phyloP scores from a whole-genome alignment of 2,888 invertebrate genomes.

The Parnassius orleans region DNA sequence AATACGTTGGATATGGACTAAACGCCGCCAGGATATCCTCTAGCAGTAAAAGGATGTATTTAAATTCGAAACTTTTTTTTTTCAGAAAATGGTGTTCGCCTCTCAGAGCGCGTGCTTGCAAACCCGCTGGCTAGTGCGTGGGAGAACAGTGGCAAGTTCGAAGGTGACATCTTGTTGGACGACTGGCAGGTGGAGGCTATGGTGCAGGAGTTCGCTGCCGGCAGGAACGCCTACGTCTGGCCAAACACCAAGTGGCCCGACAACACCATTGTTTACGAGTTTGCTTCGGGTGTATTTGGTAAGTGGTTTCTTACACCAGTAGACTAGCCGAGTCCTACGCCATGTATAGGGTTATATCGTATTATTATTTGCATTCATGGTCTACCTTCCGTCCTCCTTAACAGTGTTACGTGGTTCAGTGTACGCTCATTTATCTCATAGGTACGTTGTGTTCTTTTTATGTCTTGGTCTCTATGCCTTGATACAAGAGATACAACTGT shows the following conservation, averaged over 20 bases:
- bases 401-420: no score
- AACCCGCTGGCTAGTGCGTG: constrained; percentile 49
- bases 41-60: no score
- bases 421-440: no score
- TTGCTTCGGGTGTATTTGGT: constrained; percentile 62
- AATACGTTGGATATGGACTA: no score
- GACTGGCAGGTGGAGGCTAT: constrained; percentile 58
- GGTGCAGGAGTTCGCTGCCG: constrained; percentile 52
- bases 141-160: constrained; percentile 62
- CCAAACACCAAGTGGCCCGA: constrained; percentile 63
- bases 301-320: constrained; percentile 31
- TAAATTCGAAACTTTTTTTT: neutral
- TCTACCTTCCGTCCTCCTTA: no score
- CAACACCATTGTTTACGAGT: constrained; percentile 60
- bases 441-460: no score
- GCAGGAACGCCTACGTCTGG: constrained; percentile 59
- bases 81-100: constrained; percentile 43
- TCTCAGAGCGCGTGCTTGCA: constrained; percentile 37
- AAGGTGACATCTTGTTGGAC: constrained; percentile 67
- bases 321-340: no score
- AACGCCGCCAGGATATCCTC: no score
- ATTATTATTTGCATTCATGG: no score
- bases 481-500: no score
- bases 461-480: no score
- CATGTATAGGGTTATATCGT: no score